Conservation (phyloP, 30 jellyfish, hydroid and myxozoan genomes). For the Pseudorhiza aurosa region DNA sequence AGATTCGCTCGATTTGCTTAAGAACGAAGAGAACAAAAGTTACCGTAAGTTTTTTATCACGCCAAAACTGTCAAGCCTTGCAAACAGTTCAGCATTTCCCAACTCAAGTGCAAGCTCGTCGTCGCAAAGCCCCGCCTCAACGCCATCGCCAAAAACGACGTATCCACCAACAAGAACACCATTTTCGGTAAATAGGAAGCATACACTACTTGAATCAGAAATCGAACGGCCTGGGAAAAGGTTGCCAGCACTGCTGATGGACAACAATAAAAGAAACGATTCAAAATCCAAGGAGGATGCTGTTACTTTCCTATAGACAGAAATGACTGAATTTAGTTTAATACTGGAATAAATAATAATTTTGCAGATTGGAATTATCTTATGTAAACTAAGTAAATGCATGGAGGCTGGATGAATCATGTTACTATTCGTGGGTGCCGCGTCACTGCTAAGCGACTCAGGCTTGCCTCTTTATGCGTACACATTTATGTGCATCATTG, state of each 20-base stretch:
- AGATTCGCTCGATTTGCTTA: constrained; percentile 75
- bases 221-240: constrained; percentile 21
- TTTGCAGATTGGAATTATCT: constrained; percentile 38
- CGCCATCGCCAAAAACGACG: constrained; percentile 93
- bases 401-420: neutral
- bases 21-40: constrained; percentile 31
- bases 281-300: constrained; percentile 8
- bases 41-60: constrained; percentile 30
- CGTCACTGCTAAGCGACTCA: neutral
- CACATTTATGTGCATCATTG: too few relatives aligned
- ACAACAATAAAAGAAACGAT: constrained; percentile 2
- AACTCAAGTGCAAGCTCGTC: constrained; percentile 91
- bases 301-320: constrained; percentile 33
- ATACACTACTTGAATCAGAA: constrained; percentile 43
- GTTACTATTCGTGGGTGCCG: constrained; percentile 7
- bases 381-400: constrained; percentile 15
- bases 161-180: constrained; percentile 34
- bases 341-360: constrained; percentile 16
- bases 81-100: constrained; percentile 80
- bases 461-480: constrained; percentile 1
- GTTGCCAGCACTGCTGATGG: constrained; percentile 35
- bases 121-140: constrained; percentile 97
- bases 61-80: constrained; percentile 43
- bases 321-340: constrained; percentile 8
- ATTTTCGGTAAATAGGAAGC: constrained; percentile 22